Percentiles rank a stretch among this genome's conserved stretches.
These are phyloP conservation scores for Peromyscus leucopus DNA, from an alignment of 2,113 vertebrate genomes.

Conservation along the genomic window DNA sequence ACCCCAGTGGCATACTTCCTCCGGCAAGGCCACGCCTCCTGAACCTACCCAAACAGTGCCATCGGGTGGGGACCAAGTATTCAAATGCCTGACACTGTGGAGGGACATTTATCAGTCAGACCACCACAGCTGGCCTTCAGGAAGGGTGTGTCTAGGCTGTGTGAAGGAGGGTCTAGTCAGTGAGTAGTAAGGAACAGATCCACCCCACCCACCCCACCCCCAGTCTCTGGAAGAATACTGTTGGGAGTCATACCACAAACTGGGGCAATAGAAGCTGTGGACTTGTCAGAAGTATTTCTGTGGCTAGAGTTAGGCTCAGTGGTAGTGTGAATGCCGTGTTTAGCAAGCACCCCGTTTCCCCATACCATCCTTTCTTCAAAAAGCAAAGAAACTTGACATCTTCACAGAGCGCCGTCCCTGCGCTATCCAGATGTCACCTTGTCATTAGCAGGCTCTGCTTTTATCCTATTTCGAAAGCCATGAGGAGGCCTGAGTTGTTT, in stretches of 20 bases:
- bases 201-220: background rate
- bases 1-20: background rate
- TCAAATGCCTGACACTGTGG: background rate
- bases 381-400: background rate
- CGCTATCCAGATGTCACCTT: background rate
- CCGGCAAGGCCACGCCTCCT: background rate
- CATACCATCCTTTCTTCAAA: background rate
- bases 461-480: background rate
- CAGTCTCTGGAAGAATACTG: background rate
- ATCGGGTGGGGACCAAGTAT: background rate
- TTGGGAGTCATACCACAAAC: no score
- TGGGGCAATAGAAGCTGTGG: rapidly evolving
- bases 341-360: background rate
- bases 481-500: background rate
- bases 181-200: background rate
- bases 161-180: background rate
- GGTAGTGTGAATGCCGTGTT: background rate
- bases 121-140: background rate
- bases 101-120: background rate
- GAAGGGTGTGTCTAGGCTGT: background rate
- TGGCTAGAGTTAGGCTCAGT: background rate
- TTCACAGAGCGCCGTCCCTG: background rate
- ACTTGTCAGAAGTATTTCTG: background rate
- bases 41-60: background rate
- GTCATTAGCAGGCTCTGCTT: background rate